These are phyloP conservation scores for Venusia cambrica DNA, from an alignment of 2,888 invertebrate species.

Conservation along the genomic window DNA sequence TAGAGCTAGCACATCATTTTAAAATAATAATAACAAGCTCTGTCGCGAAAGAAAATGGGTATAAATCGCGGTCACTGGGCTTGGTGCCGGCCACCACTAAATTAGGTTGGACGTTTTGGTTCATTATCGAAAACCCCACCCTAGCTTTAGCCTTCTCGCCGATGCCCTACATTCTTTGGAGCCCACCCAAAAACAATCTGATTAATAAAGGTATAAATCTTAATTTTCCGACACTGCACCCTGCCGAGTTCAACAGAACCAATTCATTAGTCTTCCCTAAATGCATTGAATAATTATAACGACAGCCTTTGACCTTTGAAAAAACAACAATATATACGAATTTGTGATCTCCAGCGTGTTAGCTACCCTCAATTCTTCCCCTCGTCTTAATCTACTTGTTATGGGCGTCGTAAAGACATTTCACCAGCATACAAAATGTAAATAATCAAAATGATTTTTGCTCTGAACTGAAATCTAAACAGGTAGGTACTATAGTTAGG, in stretches of 20 bases:
- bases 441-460: too few species aligned
- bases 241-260: constrained; percentile 19
- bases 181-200: constrained; percentile 11
- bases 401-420: constrained; percentile 31
- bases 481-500: too few species aligned
- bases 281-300: constrained; percentile 31
- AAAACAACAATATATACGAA: constrained; percentile 22
- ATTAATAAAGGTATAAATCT: constrained; percentile 17
- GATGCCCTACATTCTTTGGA: constrained; percentile 2
- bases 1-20: too few species aligned
- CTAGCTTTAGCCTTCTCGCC: too few species aligned
- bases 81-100: too few species aligned
- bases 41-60: too few species aligned
- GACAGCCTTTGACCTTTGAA: constrained; percentile 20
- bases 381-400: constrained; percentile 39
- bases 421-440: too few species aligned
- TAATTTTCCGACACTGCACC: constrained; percentile 8
- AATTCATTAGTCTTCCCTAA: constrained; percentile 29
- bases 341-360: constrained; percentile 16
- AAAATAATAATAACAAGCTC: too few species aligned
- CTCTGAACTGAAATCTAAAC: too few species aligned
- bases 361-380: constrained; percentile 36
- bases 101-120: too few species aligned
- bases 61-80: too few species aligned
- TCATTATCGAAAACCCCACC: too few species aligned